Evolutionary conservation across 2,888 invertebrate species (phyloP).

Genomic region (Cephalotes varians): DNA sequence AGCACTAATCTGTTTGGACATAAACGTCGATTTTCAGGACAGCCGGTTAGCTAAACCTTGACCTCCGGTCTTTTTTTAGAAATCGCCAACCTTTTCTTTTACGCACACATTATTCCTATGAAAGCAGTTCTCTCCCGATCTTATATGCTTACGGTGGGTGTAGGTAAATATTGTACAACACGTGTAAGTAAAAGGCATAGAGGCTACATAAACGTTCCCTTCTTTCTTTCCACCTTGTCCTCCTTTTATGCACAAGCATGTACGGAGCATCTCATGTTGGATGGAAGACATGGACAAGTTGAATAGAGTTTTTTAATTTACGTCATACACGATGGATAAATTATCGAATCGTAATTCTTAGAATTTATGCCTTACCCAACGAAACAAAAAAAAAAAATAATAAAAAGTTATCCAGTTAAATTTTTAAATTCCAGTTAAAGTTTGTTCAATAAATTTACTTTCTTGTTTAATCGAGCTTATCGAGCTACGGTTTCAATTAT

Average conservation of each 20-base stretch:
- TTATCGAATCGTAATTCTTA: background rate
- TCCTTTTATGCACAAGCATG: constrained; percentile 58
- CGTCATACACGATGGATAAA: background rate
- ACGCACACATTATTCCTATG: constrained; percentile 79
- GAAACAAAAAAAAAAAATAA: background rate
- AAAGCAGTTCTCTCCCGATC: constrained; percentile 72
- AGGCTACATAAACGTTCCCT: constrained; percentile 80
- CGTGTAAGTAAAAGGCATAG: constrained; percentile 79
- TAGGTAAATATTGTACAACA: constrained; percentile 82
- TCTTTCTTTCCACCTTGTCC: constrained; percentile 56
- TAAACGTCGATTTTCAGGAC: background rate
- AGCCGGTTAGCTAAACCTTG: constrained; percentile 59
- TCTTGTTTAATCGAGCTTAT: background rate
- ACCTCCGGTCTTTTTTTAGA: constrained; percentile 65
- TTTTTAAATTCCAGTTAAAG: no score
- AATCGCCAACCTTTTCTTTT: constrained; percentile 74
- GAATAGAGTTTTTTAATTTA: background rate
- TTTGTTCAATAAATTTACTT: background rate
- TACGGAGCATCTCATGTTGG: constrained; percentile 6
- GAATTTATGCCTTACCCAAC: background rate
- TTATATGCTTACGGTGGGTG: constrained; percentile 79
- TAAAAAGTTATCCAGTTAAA: background rate
- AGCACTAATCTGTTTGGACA: background rate
- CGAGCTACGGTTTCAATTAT: background rate
- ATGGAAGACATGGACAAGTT: background rate